phyloP scores from a whole-genome alignment of 2,113 vertebrate species.

The Hipposideros armiger region DNA sequence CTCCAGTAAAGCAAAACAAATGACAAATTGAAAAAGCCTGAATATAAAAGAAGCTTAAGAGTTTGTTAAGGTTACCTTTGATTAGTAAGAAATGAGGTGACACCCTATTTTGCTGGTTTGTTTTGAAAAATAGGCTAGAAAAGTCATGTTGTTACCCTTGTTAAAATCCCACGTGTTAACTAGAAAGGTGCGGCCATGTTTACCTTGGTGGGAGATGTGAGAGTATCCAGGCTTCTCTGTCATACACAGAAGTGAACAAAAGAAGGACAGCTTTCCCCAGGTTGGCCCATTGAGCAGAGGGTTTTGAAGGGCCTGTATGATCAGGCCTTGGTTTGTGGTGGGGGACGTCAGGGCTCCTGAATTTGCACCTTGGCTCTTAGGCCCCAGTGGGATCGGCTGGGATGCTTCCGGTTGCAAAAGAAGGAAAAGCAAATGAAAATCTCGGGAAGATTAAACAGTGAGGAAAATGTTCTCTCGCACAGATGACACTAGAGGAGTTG shows the following conservation, averaged over 20 bases:
- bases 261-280: not conserved
- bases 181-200: not conserved
- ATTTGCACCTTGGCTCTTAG: not conserved
- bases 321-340: too few relatives aligned
- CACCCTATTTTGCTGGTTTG: not conserved
- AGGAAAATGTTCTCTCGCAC: rapidly evolving
- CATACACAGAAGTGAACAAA: not conserved
- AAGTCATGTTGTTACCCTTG: not conserved
- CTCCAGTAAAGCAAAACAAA: not conserved
- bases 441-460: rapidly evolving
- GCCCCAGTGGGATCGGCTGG: not conserved
- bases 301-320: rapidly evolving
- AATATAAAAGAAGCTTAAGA: not conserved
- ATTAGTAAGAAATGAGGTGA: not conserved
- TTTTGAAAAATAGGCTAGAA: not conserved
- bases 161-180: not conserved
- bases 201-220: too few relatives aligned
- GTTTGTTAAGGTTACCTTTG: not conserved
- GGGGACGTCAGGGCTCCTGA: not conserved
- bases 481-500: not conserved
- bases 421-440: not conserved
- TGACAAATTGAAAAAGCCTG: not conserved
- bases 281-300: not conserved
- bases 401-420: not conserved
- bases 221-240: not conserved